Conservation (phyloP, 2,797 vertebrate species). For the Coreius guichenoti region DNA sequence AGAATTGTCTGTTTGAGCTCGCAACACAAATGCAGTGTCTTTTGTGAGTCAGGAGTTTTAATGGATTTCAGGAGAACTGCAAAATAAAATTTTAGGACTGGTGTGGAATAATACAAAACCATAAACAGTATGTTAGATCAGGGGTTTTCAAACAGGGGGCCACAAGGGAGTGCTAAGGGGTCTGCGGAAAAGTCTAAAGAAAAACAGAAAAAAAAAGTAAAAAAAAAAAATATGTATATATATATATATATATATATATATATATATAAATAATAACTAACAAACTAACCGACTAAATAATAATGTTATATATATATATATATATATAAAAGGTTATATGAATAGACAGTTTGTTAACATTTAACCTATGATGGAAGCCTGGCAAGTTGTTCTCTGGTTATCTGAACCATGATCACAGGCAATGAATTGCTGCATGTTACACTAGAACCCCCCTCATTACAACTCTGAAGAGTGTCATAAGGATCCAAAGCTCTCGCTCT, state of each 20-base stretch:
- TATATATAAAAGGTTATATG: neutral
- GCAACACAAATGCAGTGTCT: neutral
- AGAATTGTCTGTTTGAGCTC: slow-evolving; percentile 4
- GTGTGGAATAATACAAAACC: neutral
- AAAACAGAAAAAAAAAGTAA: neutral
- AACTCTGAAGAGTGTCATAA: slow-evolving; percentile 68
- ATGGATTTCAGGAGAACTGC: neutral
- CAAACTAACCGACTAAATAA: no score
- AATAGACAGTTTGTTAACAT: neutral
- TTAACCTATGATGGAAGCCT: neutral
- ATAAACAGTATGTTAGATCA: neutral
- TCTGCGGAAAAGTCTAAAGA: neutral
- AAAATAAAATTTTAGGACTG: neutral
- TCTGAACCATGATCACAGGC: slow-evolving; percentile 43
- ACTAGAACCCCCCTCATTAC: slow-evolving; percentile 58
- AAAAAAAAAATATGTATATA: no score
- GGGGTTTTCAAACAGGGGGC: no score
- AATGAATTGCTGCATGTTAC: slow-evolving; percentile 49
- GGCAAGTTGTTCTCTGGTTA: slow-evolving; percentile 39
- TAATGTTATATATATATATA: no score
- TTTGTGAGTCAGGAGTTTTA: neutral
- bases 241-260: no score
- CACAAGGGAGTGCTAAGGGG: no score
- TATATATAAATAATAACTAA: no score
- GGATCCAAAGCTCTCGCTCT: slow-evolving; percentile 66